A percentile compares a stretch with the other conserved stretches of the same genome.
Conservation (phyloP, 2,113 vertebrate species). For the Sinocyclocheilus grahami region DNA sequence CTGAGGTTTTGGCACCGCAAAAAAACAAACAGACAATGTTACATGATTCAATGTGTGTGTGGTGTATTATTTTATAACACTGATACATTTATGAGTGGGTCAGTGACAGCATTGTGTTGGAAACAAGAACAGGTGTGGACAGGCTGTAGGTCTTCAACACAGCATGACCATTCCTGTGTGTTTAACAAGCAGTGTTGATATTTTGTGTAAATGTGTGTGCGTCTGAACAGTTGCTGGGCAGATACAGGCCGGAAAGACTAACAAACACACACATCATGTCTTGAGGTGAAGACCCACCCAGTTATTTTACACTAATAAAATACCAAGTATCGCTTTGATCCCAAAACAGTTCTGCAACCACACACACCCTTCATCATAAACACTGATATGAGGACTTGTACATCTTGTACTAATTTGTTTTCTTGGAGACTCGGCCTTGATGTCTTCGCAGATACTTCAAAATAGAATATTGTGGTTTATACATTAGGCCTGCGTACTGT, state of each 20-base stretch:
- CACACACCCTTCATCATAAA: conserved; percentile 29
- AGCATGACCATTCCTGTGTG: conserved; percentile 29
- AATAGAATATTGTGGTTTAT: neutral
- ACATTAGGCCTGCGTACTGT: neutral
- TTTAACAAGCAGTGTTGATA: conserved; percentile 35
- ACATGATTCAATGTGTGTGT: conserved; percentile 3
- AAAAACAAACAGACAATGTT: neutral
- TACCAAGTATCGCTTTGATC: conserved; percentile 2
- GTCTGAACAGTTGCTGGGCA: conserved; percentile 31
- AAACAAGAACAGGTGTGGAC: conserved; percentile 31
- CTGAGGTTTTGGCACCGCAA: neutral
- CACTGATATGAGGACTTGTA: neutral
- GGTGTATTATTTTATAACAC: conserved; percentile 15
- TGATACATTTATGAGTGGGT: neutral
- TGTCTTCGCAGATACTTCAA: neutral
- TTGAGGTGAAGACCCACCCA: conserved; percentile 25
- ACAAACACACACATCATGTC: neutral
- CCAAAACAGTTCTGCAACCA: neutral
- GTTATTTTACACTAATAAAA: conserved; percentile 22
- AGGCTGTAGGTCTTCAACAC: conserved; percentile 20
- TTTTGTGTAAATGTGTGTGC: neutral
- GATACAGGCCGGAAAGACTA: neutral
- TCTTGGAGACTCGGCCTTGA: neutral
- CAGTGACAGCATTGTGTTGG: conserved; percentile 2
- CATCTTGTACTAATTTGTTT: neutral